phyloP scores from a whole-genome alignment of 1,140 invertebrate species.

The Eumeta japonica region DNA sequence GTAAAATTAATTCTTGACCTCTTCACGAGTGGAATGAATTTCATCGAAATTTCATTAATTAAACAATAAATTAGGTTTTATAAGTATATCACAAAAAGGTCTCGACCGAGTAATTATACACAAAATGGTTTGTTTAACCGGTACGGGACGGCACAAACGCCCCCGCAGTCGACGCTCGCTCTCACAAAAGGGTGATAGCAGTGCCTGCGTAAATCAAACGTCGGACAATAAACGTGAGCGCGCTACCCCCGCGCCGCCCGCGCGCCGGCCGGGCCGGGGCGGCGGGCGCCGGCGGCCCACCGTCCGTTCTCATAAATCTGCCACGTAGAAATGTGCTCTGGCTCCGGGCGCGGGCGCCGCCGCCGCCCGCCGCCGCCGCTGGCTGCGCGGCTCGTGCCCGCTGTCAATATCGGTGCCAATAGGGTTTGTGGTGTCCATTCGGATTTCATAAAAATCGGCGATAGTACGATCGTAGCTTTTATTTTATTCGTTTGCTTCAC shows the following conservation, averaged over 20 bases:
- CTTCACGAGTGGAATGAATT: too few species aligned
- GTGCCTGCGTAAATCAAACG: constrained; percentile 53
- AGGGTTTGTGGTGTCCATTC: constrained; percentile 24
- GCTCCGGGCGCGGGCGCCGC: constrained; percentile 20
- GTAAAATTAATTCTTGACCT: too few species aligned
- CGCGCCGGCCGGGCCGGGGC: constrained; percentile 20
- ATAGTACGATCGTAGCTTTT: constrained; percentile 15
- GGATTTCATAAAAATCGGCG: constrained; percentile 19
- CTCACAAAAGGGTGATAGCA: constrained; percentile 53
- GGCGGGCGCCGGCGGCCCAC: constrained; percentile 14
- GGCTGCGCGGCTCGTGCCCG: constrained; percentile 24
- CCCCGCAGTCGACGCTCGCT: constrained; percentile 39
- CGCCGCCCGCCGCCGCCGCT: constrained; percentile 22
- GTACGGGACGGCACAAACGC: constrained; percentile 28
- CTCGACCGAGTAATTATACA: too few species aligned
- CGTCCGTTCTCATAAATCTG: constrained; percentile 40
- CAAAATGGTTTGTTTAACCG: too few species aligned
- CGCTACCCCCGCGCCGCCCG: constrained; percentile 24
- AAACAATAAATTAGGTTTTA: too few species aligned
- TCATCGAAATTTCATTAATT: too few species aligned
- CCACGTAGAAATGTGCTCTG: constrained; percentile 37
- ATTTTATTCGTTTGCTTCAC: constrained; percentile 11
- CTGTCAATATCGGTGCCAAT: constrained; percentile 35
- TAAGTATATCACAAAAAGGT: too few species aligned
- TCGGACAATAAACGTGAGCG: constrained; percentile 43